Evolutionary conservation across 2,113 vertebrate genomes (phyloP), one percentile per base, ranked within the genome.

Genomic region (Brienomyrus longianalis): DNA sequence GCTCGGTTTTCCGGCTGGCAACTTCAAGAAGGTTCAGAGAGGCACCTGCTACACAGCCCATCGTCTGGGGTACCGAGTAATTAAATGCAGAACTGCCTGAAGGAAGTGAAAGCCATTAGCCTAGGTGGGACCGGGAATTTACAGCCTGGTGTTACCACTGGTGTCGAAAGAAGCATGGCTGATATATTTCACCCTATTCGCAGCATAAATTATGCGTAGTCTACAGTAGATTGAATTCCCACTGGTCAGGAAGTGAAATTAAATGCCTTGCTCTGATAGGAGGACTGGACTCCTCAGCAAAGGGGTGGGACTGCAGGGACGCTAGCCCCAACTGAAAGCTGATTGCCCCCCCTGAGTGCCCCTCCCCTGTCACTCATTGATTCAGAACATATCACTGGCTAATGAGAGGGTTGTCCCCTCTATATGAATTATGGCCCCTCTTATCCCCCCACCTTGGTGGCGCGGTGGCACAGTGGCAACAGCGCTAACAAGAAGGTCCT

Each of bases 171-270:
- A 87, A 87, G 51, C 31, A 17, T 1, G 13, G 48, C 10, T 54
- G 51, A 87, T 19, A 39, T 35, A 48, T 48, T 50, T 27, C 83
- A 50, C n/a, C 47, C 5, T 86, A 86, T 86, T 86, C 47, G 0
- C n/a, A 51, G 83, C 47, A 86, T 86, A 86, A 86, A 86, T 86
- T 86, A 86, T n/a, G 21, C 10, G 48, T 51, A 85, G 70, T 39
- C 13, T 77, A 43, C 74, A 80, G 35, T 80, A 8, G 74, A 80
- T 43, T 80, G 74, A 35, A 80, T 80, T 80, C 35, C 74, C 74
- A 43, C 74, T 80, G 74, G 74, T 77, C 74, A 80, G 31, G 6
- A 80, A 17, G 31, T 77, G 31, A 35, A 31, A 1, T 15, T 77
- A 77, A 77, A 77, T 31, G 35, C 31, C 70, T 77, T 77, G 5